Conservation (phyloP, 2,888 invertebrate species). For the Diploptera punctata region DNA sequence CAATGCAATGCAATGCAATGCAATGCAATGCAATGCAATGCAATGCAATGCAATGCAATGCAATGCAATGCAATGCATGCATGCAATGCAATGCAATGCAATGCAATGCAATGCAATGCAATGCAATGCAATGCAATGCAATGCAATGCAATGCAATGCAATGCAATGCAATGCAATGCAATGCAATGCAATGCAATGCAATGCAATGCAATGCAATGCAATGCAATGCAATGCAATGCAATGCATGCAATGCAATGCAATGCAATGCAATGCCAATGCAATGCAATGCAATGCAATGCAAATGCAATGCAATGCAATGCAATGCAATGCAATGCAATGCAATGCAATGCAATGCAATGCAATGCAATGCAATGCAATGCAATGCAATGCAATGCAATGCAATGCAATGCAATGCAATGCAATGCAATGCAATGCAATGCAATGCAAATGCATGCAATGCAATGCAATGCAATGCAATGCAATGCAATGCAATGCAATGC, state of each 20-base stretch:
- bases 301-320: too few species aligned
- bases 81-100: slow-evolving; percentile 3
- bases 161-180: neutral
- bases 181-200: neutral
- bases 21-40: neutral
- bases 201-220: slow-evolving; percentile 4
- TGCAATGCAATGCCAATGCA: too few species aligned
- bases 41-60: slow-evolving; percentile 17
- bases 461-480: neutral
- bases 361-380: slow-evolving; percentile 8
- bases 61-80: slow-evolving; percentile 13
- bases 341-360: slow-evolving; percentile 11
- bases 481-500: neutral
- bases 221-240: slow-evolving; percentile 6
- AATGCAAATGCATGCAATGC: neutral
- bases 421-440: slow-evolving; percentile 3
- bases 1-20: slow-evolving; percentile 13
- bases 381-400: slow-evolving; percentile 12
- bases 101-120: neutral
- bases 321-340: slow-evolving; percentile 1
- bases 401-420: neutral
- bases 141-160: slow-evolving; percentile 20
- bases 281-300: too few species aligned
- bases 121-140: slow-evolving; percentile 11
- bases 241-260: too few species aligned